Evolutionary conservation across 1,140 invertebrate genomes (phyloP).

Genomic region (Hypsibius dujardini): DNA sequence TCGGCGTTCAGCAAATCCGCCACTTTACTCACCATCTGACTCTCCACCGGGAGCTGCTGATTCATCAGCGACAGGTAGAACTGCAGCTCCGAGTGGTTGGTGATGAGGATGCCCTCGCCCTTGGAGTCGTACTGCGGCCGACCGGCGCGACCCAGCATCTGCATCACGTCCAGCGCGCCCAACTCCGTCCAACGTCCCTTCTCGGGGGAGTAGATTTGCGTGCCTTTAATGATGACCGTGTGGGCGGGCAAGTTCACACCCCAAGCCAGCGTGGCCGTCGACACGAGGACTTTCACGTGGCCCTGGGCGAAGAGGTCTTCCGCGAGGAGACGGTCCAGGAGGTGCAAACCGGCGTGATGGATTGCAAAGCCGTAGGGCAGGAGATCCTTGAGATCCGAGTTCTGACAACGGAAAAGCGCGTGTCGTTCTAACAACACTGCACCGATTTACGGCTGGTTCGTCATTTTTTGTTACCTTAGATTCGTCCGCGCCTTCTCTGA

Average conservation of each 20-base stretch:
- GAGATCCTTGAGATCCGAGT: constrained; percentile 84
- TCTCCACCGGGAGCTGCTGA: constrained; percentile 65
- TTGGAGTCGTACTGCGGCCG: constrained; percentile 96
- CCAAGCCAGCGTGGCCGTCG: constrained; percentile 96
- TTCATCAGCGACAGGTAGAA: constrained; percentile 95
- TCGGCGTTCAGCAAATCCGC: constrained; percentile 96
- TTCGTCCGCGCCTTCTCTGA: constrained; percentile 87
- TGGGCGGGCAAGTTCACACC: constrained; percentile 98
- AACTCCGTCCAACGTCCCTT: constrained; percentile 96
- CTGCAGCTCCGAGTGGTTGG: constrained; percentile 93
- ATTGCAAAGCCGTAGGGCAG: constrained; percentile 97
- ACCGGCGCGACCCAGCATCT: constrained; percentile 90
- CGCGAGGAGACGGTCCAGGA: constrained; percentile 88
- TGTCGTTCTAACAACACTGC: neutral
- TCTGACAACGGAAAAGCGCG: constrained; percentile 38
- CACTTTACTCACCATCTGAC: constrained; percentile 45
- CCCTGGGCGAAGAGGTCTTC: constrained; percentile 97
- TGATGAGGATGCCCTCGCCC: constrained; percentile 95
- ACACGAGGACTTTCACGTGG: constrained; percentile 93
- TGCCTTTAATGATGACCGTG: constrained; percentile 98
- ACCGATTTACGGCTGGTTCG: neutral
- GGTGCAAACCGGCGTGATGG: constrained; percentile 98
- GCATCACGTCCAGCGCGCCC: constrained; percentile 84
- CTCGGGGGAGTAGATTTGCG: constrained; percentile 94
- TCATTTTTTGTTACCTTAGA: constrained; percentile 42